Base-by-base conservation (phyloP, 2,797 vertebrate genomes). In the Delichon dasypus region DNA sequence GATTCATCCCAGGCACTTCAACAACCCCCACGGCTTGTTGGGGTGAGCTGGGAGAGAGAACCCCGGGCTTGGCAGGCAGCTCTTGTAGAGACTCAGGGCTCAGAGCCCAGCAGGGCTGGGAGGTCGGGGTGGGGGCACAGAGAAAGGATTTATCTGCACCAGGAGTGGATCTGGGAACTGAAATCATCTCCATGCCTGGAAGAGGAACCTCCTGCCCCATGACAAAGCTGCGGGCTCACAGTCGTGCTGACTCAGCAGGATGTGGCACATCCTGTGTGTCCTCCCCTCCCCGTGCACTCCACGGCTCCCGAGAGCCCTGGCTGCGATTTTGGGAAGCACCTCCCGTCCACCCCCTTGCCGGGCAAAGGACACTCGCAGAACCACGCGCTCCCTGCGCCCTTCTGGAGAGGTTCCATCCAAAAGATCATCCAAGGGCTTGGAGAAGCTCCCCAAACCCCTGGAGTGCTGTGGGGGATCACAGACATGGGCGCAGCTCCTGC, bases 171-270 rank as follows among this genome's bases (percentile, higher is more conserved):
- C 20, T 21, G 62, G 81, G 80, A 95, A 90, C 70, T 2, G 55
- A 90, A 93, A 87, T 55, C 9, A 20, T 50, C 27, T 23, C 58
- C 16, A 0, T 0, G 8, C 17, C 34, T 72, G 70, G 29, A 92
- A 92, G 67, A 90, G 93, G 94, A 94, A 95, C 81, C 84, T 90
- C 66, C 54, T 25, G 84, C 77, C 58, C 93, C 80, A 22, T 2
- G 26, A 47, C 30, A 29, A 54, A 72, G 57, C 61, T 3, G 2
- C 3, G 2, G 57, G 34, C 70, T 26, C 13, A 2, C 5, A 3
- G 5, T 11, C 0, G 1, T 9, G 91, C 84, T 8, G 30, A 89
- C 26, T 82, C 90, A 80, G 90, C 85, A 80, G 83, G 60, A 77
- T 16, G 3, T 15, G 2, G 85, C 85, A 42, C 82, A 42, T 75